Percentiles rank a stretch among this genome's conserved stretches.
phyloP scores from a whole-genome alignment of 2,888 invertebrate species.

The Rhagonycha lutea region DNA sequence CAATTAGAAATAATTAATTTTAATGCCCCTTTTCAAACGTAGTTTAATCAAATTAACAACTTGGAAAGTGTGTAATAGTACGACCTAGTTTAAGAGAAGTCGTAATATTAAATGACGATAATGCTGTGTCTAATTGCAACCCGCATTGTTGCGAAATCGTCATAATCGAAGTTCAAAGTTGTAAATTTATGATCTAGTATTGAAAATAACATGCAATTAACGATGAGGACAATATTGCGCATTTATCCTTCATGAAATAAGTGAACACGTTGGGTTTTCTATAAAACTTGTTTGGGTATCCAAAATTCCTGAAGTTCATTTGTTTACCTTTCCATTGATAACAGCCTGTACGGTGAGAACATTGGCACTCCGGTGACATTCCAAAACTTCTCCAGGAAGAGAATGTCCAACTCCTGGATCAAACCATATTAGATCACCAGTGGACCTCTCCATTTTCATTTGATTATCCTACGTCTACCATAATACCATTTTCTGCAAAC shows the following conservation, averaged over 20 bases:
- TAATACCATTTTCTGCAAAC: background rate
- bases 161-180: background rate
- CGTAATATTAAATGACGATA: background rate
- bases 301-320: background rate
- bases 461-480: background rate
- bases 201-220: background rate
- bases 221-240: background rate
- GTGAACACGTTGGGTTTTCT: background rate
- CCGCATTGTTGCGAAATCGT: background rate
- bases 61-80: conserved; percentile 1
- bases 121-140: background rate
- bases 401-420: conserved; percentile 89
- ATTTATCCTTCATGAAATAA: background rate
- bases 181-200: background rate
- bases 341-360: conserved; percentile 88
- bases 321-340: conserved; percentile 80
- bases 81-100: background rate
- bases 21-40: background rate
- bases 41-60: background rate
- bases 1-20: background rate
- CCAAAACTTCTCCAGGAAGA: conserved; percentile 87
- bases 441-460: conserved; percentile 63
- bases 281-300: too few relatives aligned
- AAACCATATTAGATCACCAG: conserved; percentile 93
- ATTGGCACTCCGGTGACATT: conserved; percentile 87